These are phyloP conservation scores for Austrolebias charrua DNA, from an alignment of 2,797 vertebrate species.

Conservation along the genomic window DNA sequence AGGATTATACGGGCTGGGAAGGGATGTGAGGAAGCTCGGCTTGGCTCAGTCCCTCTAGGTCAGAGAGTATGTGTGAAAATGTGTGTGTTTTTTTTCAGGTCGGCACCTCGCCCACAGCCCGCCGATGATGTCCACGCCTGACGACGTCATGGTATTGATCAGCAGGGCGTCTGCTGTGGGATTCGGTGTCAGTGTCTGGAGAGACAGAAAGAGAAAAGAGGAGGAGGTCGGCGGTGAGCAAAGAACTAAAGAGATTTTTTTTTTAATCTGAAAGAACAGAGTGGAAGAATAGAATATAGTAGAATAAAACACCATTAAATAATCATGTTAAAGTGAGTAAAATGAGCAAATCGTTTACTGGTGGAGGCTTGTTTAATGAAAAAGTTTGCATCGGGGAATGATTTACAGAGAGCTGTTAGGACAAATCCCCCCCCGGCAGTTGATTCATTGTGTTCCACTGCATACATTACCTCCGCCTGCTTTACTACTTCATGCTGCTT, in stretches of 20 bases:
- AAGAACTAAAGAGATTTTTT: background rate
- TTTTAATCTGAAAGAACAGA: background rate
- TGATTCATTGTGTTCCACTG: constrained; percentile 9
- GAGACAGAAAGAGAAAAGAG: constrained; percentile 31
- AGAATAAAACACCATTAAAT: constrained; percentile 5
- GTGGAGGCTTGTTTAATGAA: constrained; percentile 3
- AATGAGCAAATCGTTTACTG: background rate
- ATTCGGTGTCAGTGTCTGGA: constrained; percentile 69
- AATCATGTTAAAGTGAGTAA: background rate
- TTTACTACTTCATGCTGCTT: background rate
- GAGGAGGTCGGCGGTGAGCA: constrained; percentile 22
- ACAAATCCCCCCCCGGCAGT: background rate
- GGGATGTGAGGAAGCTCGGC: constrained; percentile 42
- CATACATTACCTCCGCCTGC: constrained; percentile 2
- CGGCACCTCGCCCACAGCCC: constrained; percentile 60
- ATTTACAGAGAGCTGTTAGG: background rate
- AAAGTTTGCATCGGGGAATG: constrained; percentile 3
- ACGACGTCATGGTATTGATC: constrained; percentile 77
- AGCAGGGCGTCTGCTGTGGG: constrained; percentile 68
- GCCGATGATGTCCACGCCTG: constrained; percentile 67
- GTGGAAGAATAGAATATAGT: background rate
- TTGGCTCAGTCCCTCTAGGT: constrained; percentile 46
- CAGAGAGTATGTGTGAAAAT: constrained; percentile 25
- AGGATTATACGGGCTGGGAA: constrained; percentile 22
- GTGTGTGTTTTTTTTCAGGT: constrained; percentile 36